Percentiles rank a stretch among this genome's conserved stretches.
Evolutionary conservation across 2,797 vertebrate species (phyloP).

Genomic region (Gallinago nigripennis): DNA sequence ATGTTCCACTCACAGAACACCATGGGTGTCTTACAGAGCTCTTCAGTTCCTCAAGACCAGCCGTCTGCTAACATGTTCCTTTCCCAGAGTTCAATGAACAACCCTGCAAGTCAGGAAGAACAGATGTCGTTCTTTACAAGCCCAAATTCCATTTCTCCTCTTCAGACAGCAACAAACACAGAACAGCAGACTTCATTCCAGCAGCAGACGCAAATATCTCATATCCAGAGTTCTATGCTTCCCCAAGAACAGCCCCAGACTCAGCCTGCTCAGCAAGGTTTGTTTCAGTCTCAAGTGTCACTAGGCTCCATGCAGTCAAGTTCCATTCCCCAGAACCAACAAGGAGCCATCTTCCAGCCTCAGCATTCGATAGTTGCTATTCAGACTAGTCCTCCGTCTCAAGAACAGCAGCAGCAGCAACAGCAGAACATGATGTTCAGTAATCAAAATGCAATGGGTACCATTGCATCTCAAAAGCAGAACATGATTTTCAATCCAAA

Average conservation of each 20-base stretch:
- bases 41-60: slow-evolving; percentile 88
- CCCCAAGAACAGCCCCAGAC: slow-evolving; percentile 78
- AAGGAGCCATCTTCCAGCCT: slow-evolving; percentile 79
- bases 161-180: slow-evolving; percentile 84
- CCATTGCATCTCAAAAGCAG: slow-evolving; percentile 79
- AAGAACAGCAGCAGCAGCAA: slow-evolving; percentile 82
- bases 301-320: slow-evolving; percentile 75
- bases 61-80: slow-evolving; percentile 88
- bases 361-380: slow-evolving; percentile 79
- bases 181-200: slow-evolving; percentile 90
- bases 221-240: slow-evolving; percentile 86
- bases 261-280: slow-evolving; percentile 75
- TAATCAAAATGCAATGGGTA: slow-evolving; percentile 80
- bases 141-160: slow-evolving; percentile 85
- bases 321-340: slow-evolving; percentile 77
- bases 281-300: slow-evolving; percentile 78
- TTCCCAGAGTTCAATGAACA: slow-evolving; percentile 83
- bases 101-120: slow-evolving; percentile 83
- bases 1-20: slow-evolving; percentile 88
- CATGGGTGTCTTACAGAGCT: slow-evolving; percentile 85
- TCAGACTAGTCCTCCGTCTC: slow-evolving; percentile 76
- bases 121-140: slow-evolving; percentile 83
- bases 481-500: slow-evolving; percentile 88
- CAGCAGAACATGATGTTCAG: slow-evolving; percentile 88
- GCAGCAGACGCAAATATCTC: slow-evolving; percentile 85